Base-by-base conservation (phyloP, 2,797 vertebrate genomes). In the Ctenochaetus hawaiiensis region DNA sequence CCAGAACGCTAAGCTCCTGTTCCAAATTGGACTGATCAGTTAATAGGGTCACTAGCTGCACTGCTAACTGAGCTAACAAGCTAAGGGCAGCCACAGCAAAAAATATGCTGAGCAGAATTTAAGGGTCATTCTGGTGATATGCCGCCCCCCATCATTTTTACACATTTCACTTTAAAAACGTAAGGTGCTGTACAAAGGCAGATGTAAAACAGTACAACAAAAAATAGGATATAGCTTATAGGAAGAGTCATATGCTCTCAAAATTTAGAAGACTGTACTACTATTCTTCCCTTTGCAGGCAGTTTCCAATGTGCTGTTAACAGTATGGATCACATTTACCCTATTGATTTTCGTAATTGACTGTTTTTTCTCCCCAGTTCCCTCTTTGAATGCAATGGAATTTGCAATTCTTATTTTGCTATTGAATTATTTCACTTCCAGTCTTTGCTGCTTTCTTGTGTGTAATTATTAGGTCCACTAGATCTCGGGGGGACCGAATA, bases 311-410 rank as follows among this genome's bases (percentile, higher is more conserved):
- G 14, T 41, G 16, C 44, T 18, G 3, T 2, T 14, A 49, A 48
- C 47, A 1, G 0, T 37, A 54, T n/a, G 6, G 44, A 77, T 78
- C 23, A 64, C 53, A 71, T 74, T 78, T 66, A 5, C 20, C 10
- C 14, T 23, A 72, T 72, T 72, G 62, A 77, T 83, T 75, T 77
- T 69, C 11, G 62, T 45, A 61, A 81, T 83, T 61, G 10, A 83
- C 77, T 5, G 5, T 70, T 63, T 18, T 63, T 70, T 63, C 9
- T 4, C n/a, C 60, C 20, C 44, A 3, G 39, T 58, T 41, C 1
- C 60, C 61, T 53, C 48, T 67, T 56, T 22, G 44, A 67, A 72
- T 30, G 37, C 51, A 58, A 44, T 17, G 44, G 41, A 70, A 84
- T 78, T 72, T 72, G 53, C 52, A 62, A 59, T 80, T 81, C 70